Conservation (phyloP, 64 coral and sea anemone species). For the Dendrophyllia cribrosa region DNA sequence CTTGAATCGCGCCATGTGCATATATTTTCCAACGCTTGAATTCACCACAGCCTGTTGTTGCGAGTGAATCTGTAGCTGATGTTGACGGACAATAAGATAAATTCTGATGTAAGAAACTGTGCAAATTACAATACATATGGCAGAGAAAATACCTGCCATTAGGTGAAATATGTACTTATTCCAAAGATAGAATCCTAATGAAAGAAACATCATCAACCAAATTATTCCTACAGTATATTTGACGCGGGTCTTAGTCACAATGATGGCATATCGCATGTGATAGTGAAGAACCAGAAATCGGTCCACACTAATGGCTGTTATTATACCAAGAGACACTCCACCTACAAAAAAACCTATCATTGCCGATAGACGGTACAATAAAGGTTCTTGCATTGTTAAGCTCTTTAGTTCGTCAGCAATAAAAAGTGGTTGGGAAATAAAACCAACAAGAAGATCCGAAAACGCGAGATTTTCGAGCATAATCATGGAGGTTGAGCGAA, state of each 20-base stretch:
- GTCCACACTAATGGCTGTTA: not conserved
- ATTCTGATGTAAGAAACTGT: not conserved
- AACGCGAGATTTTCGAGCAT: not conserved
- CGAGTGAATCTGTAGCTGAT: not conserved
- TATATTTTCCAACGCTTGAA: not conserved
- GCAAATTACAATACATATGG: not conserved
- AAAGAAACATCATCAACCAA: too few species aligned
- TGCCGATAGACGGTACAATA: not conserved
- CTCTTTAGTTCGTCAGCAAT: not conserved
- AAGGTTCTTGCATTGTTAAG: not conserved
- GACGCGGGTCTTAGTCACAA: not conserved
- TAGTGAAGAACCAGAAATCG: not conserved
- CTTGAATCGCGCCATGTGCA: not conserved
- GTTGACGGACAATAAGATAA: not conserved
- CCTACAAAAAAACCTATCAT: not conserved
- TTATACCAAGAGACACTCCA: not conserved
- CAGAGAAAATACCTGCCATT: too few species aligned
- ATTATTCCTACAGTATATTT: not conserved
- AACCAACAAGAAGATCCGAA: constrained; percentile 11
- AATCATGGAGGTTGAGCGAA: constrained; percentile 33
- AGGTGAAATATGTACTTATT: too few species aligned
- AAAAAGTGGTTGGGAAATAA: constrained; percentile 31
- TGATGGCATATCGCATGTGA: not conserved
- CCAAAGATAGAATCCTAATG: too few species aligned
- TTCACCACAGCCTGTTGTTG: not conserved